Evolutionary conservation across 2,888 invertebrate species (phyloP), one percentile per base, ranked within the genome.

Genomic region (Troides aeacus): DNA sequence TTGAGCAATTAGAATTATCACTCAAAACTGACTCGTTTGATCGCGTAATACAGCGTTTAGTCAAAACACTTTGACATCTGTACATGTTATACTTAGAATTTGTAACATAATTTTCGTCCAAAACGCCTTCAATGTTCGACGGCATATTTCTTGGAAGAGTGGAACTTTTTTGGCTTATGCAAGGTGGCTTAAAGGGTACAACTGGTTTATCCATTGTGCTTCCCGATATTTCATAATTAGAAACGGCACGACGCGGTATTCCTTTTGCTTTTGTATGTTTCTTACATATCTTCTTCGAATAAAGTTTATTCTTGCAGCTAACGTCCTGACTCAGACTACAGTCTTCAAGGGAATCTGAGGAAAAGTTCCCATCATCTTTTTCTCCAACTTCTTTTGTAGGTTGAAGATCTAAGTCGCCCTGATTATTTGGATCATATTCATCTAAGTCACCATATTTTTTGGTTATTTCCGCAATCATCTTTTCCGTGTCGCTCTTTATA

Each of bases 281-380:
- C 73, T 92, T 93, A 71, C 93, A 93, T 8, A 93, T 82, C 75
- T 90, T 92, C 76, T 94, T 94, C 10, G 87, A 94, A 81, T 82
- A 94, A 72, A 83, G 80, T 78, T 93, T 93, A 70, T 92, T 93
- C 76, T 92, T 86, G 74, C 92, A 92, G 73, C 90, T 92, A 18
- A 87, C 88, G 62, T 93, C 93, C 77, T 93, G 90, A 74, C 93
- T 93, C 0, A 94, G 84, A 79, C 94, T 94, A 77, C 94, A 95
- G 73, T 95, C 96, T 86, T 97, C 96, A 66, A 97, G 85, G 0
- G 96, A 96, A 86, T 97, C 97, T 0, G 96, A 96, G 64, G 96
- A 96, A 77, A 96, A 96, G 78, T 95, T 96, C 0, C 94, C 95
- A 61, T 95, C 95, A 0, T 95, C 95, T 70, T 92, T 91, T 62